These are phyloP conservation scores for Lutjanus argentimaculatus DNA, from an alignment of 2,797 vertebrate genomes.

Conservation along the genomic window DNA sequence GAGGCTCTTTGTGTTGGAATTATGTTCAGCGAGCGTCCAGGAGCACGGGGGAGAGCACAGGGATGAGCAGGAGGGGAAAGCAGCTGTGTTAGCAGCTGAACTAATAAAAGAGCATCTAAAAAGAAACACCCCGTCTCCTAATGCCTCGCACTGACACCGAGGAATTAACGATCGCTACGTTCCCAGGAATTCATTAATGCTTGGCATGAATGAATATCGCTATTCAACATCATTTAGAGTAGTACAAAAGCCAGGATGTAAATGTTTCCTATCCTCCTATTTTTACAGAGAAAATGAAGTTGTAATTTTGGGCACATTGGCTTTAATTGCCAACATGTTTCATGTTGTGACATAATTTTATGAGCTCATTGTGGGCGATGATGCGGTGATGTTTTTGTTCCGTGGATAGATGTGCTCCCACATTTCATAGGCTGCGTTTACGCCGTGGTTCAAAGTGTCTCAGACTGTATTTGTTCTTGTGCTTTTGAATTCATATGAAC, in stretches of 20 bases:
- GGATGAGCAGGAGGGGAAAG: conserved; percentile 53
- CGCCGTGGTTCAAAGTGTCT: not conserved
- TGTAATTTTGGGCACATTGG: conserved; percentile 54
- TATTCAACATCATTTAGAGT: conserved; percentile 48
- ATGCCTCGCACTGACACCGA: conserved; percentile 53
- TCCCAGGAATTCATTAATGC: conserved; percentile 64
- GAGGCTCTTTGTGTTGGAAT: conserved; percentile 73
- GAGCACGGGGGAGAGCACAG: conserved; percentile 42
- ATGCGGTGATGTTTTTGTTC: conserved; percentile 12
- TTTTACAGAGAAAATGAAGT: conserved; percentile 48
- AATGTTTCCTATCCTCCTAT: conserved; percentile 41
- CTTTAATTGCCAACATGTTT: conserved; percentile 54
- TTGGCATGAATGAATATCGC: conserved; percentile 53
- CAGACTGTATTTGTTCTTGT: not conserved
- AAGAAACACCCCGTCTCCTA: conserved; percentile 56
- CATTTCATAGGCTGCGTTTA: not conserved
- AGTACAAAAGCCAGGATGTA: conserved; percentile 46
- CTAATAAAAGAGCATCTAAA: conserved; percentile 70
- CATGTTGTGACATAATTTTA: conserved; percentile 53
- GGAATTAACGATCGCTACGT: conserved; percentile 50
- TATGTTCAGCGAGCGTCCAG: conserved; percentile 65
- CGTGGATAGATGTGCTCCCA: not conserved
- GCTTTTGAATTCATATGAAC: not conserved
- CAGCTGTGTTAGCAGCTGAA: conserved; percentile 72
- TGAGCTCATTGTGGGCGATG: conserved; percentile 33